Evolutionary conservation across 2,888 invertebrate genomes (phyloP).

Genomic region (Drosophila austrosaltans): DNA sequence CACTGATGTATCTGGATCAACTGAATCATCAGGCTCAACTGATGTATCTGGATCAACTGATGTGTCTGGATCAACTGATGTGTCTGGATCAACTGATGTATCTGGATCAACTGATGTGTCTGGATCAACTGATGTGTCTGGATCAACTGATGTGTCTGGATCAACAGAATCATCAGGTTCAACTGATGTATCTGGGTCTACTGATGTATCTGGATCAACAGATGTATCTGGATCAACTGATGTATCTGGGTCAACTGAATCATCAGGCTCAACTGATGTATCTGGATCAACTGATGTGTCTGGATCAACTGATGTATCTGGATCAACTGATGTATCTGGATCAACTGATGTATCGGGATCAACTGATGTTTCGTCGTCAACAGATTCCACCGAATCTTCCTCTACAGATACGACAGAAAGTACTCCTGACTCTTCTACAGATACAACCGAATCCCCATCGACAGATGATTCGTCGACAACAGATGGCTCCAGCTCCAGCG

Average conservation of each 20-base stretch:
- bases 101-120: slow-evolving; percentile 39
- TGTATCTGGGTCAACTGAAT: slow-evolving; percentile 40
- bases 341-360: slow-evolving; percentile 43
- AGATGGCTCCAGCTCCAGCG: slow-evolving; percentile 6
- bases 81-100: slow-evolving; percentile 20
- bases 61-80: slow-evolving; percentile 22
- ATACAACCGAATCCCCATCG: slow-evolving; percentile 48
- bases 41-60: slow-evolving; percentile 23
- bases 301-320: slow-evolving; percentile 36
- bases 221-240: slow-evolving; percentile 47
- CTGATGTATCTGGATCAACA: slow-evolving; percentile 29
- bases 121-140: slow-evolving; percentile 36
- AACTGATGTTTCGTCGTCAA: slow-evolving; percentile 36
- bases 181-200: slow-evolving; percentile 37
- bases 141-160: slow-evolving; percentile 32
- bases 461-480: slow-evolving; percentile 39
- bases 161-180: slow-evolving; percentile 42
- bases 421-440: slow-evolving; percentile 53
- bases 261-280: slow-evolving; percentile 31
- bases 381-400: slow-evolving; percentile 42
- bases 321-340: slow-evolving; percentile 38
- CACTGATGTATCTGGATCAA: slow-evolving; percentile 35
- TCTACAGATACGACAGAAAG: slow-evolving; percentile 38
- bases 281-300: slow-evolving; percentile 32
- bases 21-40: slow-evolving; percentile 39